These are phyloP conservation scores for Cydia amplana DNA, from an alignment of 1,140 invertebrate genomes.

Conservation along the genomic window DNA sequence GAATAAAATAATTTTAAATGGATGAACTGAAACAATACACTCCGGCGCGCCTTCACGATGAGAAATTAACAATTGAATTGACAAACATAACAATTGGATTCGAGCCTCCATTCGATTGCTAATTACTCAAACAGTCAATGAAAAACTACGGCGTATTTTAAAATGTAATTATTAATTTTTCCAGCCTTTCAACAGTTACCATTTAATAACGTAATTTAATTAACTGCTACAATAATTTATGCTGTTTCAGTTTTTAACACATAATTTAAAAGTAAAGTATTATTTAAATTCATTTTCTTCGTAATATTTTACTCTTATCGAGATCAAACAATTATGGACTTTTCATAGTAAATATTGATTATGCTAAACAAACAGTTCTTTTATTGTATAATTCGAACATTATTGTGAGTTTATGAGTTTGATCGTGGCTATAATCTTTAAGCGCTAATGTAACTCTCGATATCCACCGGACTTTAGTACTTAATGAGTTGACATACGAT, in stretches of 20 bases:
- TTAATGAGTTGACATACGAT: not conserved
- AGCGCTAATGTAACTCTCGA: not conserved
- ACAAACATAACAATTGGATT: conserved; percentile 63
- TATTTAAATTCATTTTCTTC: not conserved
- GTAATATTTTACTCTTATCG: conserved; percentile 4
- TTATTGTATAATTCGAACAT: conserved; percentile 60
- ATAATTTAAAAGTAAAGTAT: not conserved
- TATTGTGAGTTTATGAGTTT: conserved; percentile 55
- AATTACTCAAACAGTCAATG: conserved; percentile 63
- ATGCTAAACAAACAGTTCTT: conserved; percentile 43
- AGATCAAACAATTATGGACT: conserved; percentile 8
- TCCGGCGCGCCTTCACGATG: conserved; percentile 52
- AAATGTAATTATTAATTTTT: conserved; percentile 57
- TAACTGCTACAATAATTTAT: not conserved
- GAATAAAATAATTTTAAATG: conserved; percentile 29
- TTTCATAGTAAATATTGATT: conserved; percentile 33
- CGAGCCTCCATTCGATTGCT: conserved; percentile 52
- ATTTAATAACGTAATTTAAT: not conserved
- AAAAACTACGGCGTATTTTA: conserved; percentile 59
- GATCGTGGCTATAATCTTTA: conserved; percentile 38
- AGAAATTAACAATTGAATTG: conserved; percentile 65
- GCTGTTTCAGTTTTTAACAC: not conserved
- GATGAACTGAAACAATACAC: conserved; percentile 52
- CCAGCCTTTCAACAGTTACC: conserved; percentile 1
- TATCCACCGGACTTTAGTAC: not conserved